Conservation (phyloP, 2,888 invertebrate genomes). For the Horisme vitalbata region DNA sequence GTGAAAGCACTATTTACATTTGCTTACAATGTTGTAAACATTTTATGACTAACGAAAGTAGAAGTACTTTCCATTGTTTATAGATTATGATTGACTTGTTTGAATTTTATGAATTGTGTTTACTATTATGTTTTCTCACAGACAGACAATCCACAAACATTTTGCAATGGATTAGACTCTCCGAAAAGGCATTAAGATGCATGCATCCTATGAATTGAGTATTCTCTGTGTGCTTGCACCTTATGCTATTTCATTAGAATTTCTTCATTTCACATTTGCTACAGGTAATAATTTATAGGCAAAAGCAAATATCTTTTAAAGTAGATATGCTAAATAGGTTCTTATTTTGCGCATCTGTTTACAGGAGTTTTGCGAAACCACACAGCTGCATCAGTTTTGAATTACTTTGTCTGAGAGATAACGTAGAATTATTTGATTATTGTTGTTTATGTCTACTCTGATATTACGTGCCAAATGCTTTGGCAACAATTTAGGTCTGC, state of each 20-base stretch:
- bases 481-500: conserved; percentile 31
- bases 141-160: conserved; percentile 39
- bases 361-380: neutral
- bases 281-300: neutral
- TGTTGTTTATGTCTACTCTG: conserved; percentile 57
- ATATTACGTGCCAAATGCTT: conserved; percentile 45
- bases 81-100: conserved; percentile 47
- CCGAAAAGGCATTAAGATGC: neutral
- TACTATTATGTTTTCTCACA: conserved; percentile 51
- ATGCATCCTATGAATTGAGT: neutral
- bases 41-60: conserved; percentile 48
- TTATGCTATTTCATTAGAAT: too few relatives aligned
- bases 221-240: neutral
- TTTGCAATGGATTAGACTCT: neutral
- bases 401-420: conserved; percentile 49
- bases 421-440: conserved; percentile 59
- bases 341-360: conserved; percentile 17
- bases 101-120: conserved; percentile 68
- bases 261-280: neutral
- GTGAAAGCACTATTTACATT: conserved; percentile 42
- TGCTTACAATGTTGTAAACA: conserved; percentile 49
- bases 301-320: conserved; percentile 2
- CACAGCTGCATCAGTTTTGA: neutral
- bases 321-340: conserved; percentile 11
- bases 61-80: conserved; percentile 37